Conservation (phyloP, 2,888 invertebrate genomes). For the Tolmerus cingulatus region DNA sequence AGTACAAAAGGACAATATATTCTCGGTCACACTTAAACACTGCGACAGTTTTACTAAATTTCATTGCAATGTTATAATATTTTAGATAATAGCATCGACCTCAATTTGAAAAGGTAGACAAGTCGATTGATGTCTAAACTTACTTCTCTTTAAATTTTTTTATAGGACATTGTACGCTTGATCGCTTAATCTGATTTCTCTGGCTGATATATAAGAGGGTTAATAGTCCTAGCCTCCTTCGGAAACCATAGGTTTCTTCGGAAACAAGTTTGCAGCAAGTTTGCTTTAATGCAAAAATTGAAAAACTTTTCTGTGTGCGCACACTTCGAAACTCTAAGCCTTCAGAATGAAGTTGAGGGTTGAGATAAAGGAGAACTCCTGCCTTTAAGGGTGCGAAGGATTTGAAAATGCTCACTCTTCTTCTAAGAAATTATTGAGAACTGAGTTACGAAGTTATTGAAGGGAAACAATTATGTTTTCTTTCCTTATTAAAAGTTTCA, state of each 20-base stretch:
- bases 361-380: neutral
- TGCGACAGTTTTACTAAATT: too few species aligned
- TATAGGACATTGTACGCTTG: neutral
- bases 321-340: neutral
- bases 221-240: neutral
- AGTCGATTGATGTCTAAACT: too few species aligned
- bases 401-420: neutral
- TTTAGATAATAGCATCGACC: too few species aligned
- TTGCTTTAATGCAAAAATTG: conserved; percentile 18
- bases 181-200: neutral
- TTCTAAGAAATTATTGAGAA: neutral
- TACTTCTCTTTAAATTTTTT: neutral
- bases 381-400: neutral
- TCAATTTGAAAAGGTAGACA: too few species aligned
- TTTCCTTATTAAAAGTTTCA: conserved; percentile 36
- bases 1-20: too few species aligned
- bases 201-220: neutral
- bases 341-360: neutral
- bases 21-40: too few species aligned
- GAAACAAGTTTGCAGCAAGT: neutral
- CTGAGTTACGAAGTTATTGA: neutral
- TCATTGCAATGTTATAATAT: too few species aligned
- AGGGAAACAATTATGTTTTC: conserved; percentile 20
- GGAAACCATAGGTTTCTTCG: neutral
- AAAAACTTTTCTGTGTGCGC: conserved; percentile 1